phyloP scores from a whole-genome alignment of 2,797 vertebrate genomes.

The Crypturellus tataupa region DNA sequence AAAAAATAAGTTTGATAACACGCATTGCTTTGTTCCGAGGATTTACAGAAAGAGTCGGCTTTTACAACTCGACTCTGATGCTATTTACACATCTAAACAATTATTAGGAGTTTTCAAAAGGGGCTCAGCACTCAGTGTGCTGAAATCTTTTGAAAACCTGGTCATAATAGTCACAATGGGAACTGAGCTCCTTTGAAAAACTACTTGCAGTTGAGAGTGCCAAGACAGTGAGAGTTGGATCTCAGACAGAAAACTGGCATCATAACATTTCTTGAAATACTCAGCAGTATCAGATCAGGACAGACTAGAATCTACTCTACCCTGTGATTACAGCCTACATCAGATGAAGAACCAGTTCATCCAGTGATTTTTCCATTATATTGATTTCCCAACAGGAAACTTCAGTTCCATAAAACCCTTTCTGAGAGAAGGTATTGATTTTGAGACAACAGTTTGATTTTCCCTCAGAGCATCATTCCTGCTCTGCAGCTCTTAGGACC shows the following conservation, averaged over 20 bases:
- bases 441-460: neutral
- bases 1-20: neutral
- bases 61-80: neutral
- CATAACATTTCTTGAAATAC: constrained; percentile 6
- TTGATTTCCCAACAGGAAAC: neutral
- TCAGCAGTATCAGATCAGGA: neutral
- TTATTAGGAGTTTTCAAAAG: constrained; percentile 29
- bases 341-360: neutral
- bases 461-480: neutral
- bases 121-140: neutral
- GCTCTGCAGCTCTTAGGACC: neutral
- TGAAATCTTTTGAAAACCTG: constrained; percentile 59
- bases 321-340: neutral
- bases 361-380: neutral
- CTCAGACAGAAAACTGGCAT: constrained; percentile 42
- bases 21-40: neutral
- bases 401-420: neutral
- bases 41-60: neutral
- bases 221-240: neutral
- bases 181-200: constrained; percentile 49
- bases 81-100: constrained; percentile 37
- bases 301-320: neutral
- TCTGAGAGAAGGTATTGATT: neutral
- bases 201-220: neutral
- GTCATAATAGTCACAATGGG: constrained; percentile 34